Evolutionary conservation across 2,888 invertebrate genomes (phyloP).

Genomic region (Ormia ochracea): DNA sequence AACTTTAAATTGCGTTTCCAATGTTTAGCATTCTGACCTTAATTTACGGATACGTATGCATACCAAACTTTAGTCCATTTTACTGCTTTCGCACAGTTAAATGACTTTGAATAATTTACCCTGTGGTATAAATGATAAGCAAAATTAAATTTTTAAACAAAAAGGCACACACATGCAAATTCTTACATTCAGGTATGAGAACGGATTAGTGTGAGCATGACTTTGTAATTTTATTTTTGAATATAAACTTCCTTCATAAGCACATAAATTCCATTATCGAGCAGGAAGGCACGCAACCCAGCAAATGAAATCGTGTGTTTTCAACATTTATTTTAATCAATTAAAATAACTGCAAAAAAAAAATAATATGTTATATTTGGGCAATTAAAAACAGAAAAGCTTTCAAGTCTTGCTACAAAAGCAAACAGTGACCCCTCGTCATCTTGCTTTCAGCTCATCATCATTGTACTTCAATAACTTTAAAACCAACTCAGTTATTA

Average conservation of each 20-base stretch:
- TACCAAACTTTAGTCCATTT: background rate
- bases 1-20: background rate
- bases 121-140: conserved; percentile 6
- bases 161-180: too few relatives aligned
- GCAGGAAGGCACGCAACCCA: too few relatives aligned
- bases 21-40: conserved; percentile 3
- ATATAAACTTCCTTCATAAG: background rate
- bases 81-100: background rate
- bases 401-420: too few relatives aligned
- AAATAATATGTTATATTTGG: too few relatives aligned
- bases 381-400: too few relatives aligned
- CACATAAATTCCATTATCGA: conserved; percentile 1
- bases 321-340: too few relatives aligned
- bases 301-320: too few relatives aligned
- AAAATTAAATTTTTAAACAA: conserved; percentile 24
- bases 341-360: too few relatives aligned
- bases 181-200: background rate
- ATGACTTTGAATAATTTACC: conserved; percentile 14
- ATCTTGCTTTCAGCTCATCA: too few relatives aligned
- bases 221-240: background rate
- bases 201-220: background rate
- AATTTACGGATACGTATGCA: background rate
- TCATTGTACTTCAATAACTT: too few relatives aligned
- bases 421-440: too few relatives aligned
- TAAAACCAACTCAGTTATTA: too few relatives aligned